A percentile compares a stretch with the other conserved stretches of the same genome.
phyloP scores from a whole-genome alignment of 1,140 invertebrate genomes.

The Cotesia glomerata region DNA sequence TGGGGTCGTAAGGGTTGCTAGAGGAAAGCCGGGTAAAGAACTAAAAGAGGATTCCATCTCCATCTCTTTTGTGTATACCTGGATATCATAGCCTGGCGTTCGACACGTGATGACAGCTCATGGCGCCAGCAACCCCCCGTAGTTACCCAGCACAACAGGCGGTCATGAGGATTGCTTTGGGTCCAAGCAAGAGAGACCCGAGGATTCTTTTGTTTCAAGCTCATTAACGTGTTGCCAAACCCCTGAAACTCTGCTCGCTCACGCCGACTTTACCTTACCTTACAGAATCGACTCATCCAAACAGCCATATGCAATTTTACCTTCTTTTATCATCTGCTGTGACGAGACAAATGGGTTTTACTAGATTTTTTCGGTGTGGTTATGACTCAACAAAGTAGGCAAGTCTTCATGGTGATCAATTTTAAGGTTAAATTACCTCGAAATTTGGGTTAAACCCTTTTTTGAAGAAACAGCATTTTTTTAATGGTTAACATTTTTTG shows the following conservation, averaged over 20 bases:
- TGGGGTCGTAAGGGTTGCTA: conserved; percentile 17
- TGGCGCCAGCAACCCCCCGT: conserved; percentile 62
- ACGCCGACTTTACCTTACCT: not conserved
- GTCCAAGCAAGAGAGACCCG: conserved; percentile 3
- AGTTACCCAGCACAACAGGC: conserved; percentile 51
- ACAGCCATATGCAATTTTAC: not conserved
- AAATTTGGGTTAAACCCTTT: no score
- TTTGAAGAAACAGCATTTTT: no score
- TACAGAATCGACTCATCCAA: not conserved
- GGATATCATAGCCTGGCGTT: conserved; percentile 44
- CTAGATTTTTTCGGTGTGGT: no score
- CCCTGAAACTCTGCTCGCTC: conserved; percentile 26
- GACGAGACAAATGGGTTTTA: no score
- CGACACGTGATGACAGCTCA: conserved; percentile 62
- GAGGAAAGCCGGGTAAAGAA: conserved; percentile 6
- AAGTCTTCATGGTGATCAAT: no score
- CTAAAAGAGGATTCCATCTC: not conserved
- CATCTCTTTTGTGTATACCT: conserved; percentile 38
- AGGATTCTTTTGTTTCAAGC: conserved; percentile 62
- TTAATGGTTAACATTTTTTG: no score
- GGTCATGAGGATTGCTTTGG: conserved; percentile 22
- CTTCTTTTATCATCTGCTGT: not conserved
- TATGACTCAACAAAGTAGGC: no score
- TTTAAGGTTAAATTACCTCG: no score
- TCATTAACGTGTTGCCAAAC: conserved; percentile 61